Base-by-base conservation (phyloP, 64 coral and sea anemone genomes). In the Montipora cactus region DNA sequence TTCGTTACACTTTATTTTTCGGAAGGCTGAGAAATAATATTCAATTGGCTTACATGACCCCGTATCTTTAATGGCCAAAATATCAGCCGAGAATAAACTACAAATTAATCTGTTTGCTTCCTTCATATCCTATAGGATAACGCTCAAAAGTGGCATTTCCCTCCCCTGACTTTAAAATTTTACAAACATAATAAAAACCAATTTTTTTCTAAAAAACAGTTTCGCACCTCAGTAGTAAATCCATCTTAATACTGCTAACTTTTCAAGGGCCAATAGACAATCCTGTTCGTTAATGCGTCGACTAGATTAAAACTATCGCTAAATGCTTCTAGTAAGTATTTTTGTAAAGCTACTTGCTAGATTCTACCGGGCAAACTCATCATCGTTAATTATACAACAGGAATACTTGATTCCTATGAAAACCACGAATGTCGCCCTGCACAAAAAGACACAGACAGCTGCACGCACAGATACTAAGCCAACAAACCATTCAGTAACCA, bases 241-340 rank as follows among this genome's bases (percentile, higher is more conserved):
- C 66, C 7, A 71, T 72, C 47, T 72, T 5, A 72, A 86, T 68
- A 18, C 46, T 46, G 47, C 62, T 50, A 86, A 86, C 18, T 72
- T 23, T 46, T 86, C 82, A 72, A 86, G 82, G 19, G 12, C 82
- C 82, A 86, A 70, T 86, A 51, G 64, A 49, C 44, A 71, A 72
- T 67, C 23, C 62, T 86, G 19, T 4, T 11, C 82, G 49, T 19
- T 69, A 15, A 71, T 86, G 66, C 7, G 8, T 15, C 47, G 16
- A 37, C 37, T 37, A 61, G 11, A 61, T 9, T 62, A 11, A 55
- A 81, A 37, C 4, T 4, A 44, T 37, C 21, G 55, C 52, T 81
- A 62, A 52, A 79, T 53, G 47, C 46, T n/a, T 19, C 47, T 79
- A 22, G 68, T 51, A n/a, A 51, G 5, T 2, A 51, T 51, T 57